phyloP scores from a whole-genome alignment of 2,888 invertebrate genomes.

The Agrotis ipsilon region DNA sequence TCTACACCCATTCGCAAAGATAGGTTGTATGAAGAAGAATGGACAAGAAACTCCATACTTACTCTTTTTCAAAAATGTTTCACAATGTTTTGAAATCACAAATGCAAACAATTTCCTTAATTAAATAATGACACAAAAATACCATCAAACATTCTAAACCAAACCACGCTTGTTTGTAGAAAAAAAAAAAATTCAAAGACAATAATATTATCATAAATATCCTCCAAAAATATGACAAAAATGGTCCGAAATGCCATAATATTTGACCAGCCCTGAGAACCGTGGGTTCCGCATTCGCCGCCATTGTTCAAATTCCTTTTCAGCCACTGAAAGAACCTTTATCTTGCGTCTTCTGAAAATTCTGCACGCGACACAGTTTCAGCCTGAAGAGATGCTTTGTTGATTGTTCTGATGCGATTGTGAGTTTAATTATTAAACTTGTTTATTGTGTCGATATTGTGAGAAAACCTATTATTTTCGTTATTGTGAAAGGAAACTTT shows the following conservation, averaged over 20 bases:
- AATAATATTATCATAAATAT: not conserved
- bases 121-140: not conserved
- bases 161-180: not conserved
- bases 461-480: slow-evolving; percentile 2
- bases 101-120: not conserved
- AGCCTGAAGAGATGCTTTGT: slow-evolving; percentile 50
- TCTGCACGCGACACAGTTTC: slow-evolving; percentile 67
- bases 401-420: slow-evolving; percentile 49
- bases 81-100: no score
- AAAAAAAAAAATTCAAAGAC: slow-evolving; percentile 11
- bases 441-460: slow-evolving; percentile 28
- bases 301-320: slow-evolving; percentile 75
- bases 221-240: slow-evolving; percentile 11
- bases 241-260: slow-evolving; percentile 21
- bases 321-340: slow-evolving; percentile 73
- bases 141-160: not conserved
- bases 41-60: no score
- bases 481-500: slow-evolving; percentile 11
- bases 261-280: slow-evolving; percentile 53
- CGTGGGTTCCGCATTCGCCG: slow-evolving; percentile 55
- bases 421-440: slow-evolving; percentile 52
- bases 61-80: no score
- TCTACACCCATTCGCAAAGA: no score
- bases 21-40: no score
- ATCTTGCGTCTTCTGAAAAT: slow-evolving; percentile 67